Evolutionary conservation across 2,113 vertebrate species (phyloP).

Genomic region (Trochalopteron elliotii): DNA sequence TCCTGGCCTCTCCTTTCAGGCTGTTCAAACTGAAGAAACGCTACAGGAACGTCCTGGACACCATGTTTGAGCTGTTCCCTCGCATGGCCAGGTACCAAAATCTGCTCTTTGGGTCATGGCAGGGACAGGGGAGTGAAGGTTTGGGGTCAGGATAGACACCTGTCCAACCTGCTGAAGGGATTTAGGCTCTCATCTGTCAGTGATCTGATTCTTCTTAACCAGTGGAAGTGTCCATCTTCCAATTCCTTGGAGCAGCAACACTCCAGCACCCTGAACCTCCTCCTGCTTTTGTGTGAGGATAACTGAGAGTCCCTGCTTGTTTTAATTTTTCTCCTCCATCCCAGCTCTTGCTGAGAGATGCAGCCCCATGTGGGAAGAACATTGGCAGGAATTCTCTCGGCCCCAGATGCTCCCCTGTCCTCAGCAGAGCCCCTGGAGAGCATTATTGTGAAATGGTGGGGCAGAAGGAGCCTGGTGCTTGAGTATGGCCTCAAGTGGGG

Average conservation of each 20-base stretch:
- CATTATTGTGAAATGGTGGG: not conserved
- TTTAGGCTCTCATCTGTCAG: not conserved
- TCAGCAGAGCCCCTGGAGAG: not conserved
- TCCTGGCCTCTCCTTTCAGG: constrained; percentile 62
- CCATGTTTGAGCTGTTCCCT: constrained; percentile 96
- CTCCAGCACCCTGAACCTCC: not conserved
- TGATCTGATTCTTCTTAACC: not conserved
- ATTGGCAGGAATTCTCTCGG: fast-evolving
- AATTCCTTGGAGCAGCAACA: not conserved
- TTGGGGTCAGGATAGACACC: not conserved
- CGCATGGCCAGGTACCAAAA: constrained; percentile 90
- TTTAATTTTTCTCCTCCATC: not conserved
- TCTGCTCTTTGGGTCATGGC: not conserved
- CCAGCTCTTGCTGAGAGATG: not conserved
- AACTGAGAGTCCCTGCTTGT: not conserved
- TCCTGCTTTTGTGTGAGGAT: not conserved
- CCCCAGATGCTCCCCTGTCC: not conserved
- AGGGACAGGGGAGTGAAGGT: not conserved
- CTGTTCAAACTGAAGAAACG: constrained; percentile 95
- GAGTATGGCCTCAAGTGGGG: not conserved
- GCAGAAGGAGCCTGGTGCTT: not conserved
- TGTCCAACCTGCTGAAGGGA: not conserved
- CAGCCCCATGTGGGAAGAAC: not conserved
- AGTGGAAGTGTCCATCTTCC: not conserved
- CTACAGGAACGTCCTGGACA: constrained; percentile 95